Evolutionary conservation across 53 echinoderm and acorn worm genomes (phyloP), one percentile per base, ranked within the genome.

Genomic region (Pentamera pediparva): DNA sequence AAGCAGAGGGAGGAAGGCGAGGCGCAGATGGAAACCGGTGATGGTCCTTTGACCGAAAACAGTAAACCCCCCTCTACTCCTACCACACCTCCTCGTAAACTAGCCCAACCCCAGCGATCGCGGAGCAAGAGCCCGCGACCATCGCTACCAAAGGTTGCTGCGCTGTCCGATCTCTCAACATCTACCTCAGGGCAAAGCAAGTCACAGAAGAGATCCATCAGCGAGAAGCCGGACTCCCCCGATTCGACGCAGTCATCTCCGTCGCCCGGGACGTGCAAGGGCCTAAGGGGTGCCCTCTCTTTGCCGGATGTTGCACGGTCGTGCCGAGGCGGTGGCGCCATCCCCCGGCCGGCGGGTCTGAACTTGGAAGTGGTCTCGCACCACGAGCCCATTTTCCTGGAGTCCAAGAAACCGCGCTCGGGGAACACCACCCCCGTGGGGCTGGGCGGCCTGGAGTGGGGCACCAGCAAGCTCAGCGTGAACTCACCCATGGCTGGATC

Each of bases 401-500:
- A 88, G 15, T 82, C 85, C 2, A 92, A 92, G 77, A 92, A 92
- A 62, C 83, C 85, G 24, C 85, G 92, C 21, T 92, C 92, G 4
- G 88, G 88, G 35, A 62, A 61, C 56, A 88, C 54, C 53, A 92
- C 88, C 36, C 92, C 92, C 11, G 77, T 77, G 2, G 92, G 85
- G 4, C 70, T 92, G 32, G 75, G 88, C 47, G 88, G 81, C 35
- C 62, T 93, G 21, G 87, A 80, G 15, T 90, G 84, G 89, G 87
- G 90, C 17, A 98, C 98, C 3, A 98, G 98, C 59, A 82, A 91
- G 51, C 78, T 98, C 26, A 98, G 98, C 52, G 86, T 98, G 59
- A 92, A 98, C 78, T 98, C 98, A 25, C 98, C 98, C 2, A 91
- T 87, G 65, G 86, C 88, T n/a, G 76, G 91, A 49, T 82, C 70